Evolutionary conservation across 2,113 vertebrate species (phyloP).

Genomic region (Osmerus mordax): DNA sequence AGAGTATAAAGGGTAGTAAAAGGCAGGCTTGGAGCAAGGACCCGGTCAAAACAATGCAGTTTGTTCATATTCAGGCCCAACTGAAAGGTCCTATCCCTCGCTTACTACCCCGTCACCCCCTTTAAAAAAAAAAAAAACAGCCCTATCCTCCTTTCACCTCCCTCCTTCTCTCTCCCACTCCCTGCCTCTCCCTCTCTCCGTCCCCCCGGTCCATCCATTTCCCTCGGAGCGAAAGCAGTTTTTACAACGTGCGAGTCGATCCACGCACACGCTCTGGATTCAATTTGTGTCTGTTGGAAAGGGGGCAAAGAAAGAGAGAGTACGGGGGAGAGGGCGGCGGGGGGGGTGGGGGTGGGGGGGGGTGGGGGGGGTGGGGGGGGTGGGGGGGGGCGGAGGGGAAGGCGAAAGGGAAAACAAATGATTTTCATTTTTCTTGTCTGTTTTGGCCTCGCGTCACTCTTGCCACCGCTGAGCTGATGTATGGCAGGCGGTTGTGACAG

Average conservation of each 20-base stretch:
- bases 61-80: constrained; percentile 68
- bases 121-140: not conserved
- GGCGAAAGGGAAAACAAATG: not conserved
- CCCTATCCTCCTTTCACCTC: not conserved
- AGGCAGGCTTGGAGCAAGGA: constrained; percentile 59
- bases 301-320: not conserved
- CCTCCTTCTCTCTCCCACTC: constrained; percentile 35
- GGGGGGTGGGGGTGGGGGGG: not conserved
- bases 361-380: not conserved
- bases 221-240: not conserved
- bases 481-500: constrained; percentile 40
- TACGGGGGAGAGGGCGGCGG: not conserved
- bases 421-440: constrained; percentile 14
- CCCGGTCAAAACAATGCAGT: constrained; percentile 67
- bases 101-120: constrained; percentile 29
- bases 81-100: constrained; percentile 57
- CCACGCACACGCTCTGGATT: constrained; percentile 35
- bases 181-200: constrained; percentile 3
- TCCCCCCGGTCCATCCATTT: not conserved
- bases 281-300: constrained; percentile 37
- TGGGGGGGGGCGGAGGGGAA: not conserved
- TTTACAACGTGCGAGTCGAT: not conserved
- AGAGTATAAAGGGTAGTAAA: constrained; percentile 68
- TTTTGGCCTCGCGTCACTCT: constrained; percentile 32
- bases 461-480: constrained; percentile 14